Percentiles rank a stretch among this genome's conserved stretches.
phyloP scores from a whole-genome alignment of 1,140 invertebrate genomes.

The Oryzaephilus surinamensis region DNA sequence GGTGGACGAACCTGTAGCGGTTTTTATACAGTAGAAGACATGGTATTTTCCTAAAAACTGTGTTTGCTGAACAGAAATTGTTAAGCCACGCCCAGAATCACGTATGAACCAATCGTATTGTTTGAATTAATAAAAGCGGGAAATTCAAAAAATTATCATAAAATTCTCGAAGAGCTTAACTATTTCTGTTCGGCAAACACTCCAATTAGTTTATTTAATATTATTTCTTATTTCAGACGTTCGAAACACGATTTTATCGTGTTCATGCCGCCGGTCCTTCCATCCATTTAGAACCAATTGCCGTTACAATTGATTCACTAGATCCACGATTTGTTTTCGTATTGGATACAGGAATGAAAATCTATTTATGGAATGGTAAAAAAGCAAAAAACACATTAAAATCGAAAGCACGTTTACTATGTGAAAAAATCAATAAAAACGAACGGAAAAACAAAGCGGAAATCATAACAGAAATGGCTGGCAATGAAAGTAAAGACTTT shows the following conservation, averaged over 20 bases:
- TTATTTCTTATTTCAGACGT: constrained; percentile 48
- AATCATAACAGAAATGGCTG: constrained; percentile 74
- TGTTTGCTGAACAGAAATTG: too few relatives aligned
- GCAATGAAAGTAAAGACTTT: constrained; percentile 75
- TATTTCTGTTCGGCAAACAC: too few relatives aligned
- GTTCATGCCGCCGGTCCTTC: constrained; percentile 79
- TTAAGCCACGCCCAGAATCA: too few relatives aligned
- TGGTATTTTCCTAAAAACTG: constrained; percentile 16
- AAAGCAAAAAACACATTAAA: constrained; percentile 90
- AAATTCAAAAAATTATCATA: too few relatives aligned
- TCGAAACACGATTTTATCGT: constrained; percentile 76
- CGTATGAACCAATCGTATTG: not conserved
- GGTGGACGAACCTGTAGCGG: constrained; percentile 93
- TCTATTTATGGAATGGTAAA: constrained; percentile 89
- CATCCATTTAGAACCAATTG: constrained; percentile 87
- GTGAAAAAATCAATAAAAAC: constrained; percentile 98
- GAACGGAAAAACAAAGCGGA: constrained; percentile 93
- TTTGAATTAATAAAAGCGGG: too few relatives aligned
- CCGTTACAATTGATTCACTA: constrained; percentile 55
- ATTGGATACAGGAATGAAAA: constrained; percentile 75
- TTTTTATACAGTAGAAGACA: constrained; percentile 95
- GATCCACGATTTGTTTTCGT: constrained; percentile 91
- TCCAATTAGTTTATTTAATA: not conserved
- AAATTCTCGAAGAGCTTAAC: too few relatives aligned
- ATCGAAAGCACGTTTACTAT: constrained; percentile 88